These are phyloP conservation scores for Magallana gigas DNA, from an alignment of 1,140 invertebrate species.

Conservation along the genomic window DNA sequence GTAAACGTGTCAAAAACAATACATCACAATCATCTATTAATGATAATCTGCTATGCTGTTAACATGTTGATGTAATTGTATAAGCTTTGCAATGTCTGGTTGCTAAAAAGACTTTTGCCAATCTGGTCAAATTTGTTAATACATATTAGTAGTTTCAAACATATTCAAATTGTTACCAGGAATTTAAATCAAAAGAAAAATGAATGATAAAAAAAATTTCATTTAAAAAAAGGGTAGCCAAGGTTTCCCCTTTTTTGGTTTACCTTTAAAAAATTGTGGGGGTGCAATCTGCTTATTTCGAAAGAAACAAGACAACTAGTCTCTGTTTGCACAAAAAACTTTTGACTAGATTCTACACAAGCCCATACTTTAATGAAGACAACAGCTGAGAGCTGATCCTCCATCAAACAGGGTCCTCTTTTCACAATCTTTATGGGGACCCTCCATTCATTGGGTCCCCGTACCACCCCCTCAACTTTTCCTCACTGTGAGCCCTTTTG, in stretches of 20 bases:
- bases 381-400: background rate
- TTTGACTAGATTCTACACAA: constrained; percentile 18
- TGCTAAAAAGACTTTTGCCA: no score
- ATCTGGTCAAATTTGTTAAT: no score
- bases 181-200: no score
- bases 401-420: constrained; percentile 19
- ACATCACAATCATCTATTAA: no score
- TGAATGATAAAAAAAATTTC: constrained; percentile 5
- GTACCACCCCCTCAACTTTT: background rate
- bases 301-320: constrained; percentile 23
- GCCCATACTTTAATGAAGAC: constrained; percentile 2
- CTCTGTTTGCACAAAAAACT: background rate
- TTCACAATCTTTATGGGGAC: background rate
- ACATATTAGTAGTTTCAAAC: no score
- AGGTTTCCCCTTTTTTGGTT: background rate
- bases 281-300: constrained; percentile 1
- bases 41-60: no score
- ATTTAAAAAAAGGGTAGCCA: background rate
- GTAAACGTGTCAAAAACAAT: no score
- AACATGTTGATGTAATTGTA: no score
- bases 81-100: no score
- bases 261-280: background rate
- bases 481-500: constrained; percentile 9
- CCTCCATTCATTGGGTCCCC: background rate
- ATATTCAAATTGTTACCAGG: no score